Conservation (phyloP, 2,113 vertebrate species). For the Rhegmatorhina hoffmannsi region DNA sequence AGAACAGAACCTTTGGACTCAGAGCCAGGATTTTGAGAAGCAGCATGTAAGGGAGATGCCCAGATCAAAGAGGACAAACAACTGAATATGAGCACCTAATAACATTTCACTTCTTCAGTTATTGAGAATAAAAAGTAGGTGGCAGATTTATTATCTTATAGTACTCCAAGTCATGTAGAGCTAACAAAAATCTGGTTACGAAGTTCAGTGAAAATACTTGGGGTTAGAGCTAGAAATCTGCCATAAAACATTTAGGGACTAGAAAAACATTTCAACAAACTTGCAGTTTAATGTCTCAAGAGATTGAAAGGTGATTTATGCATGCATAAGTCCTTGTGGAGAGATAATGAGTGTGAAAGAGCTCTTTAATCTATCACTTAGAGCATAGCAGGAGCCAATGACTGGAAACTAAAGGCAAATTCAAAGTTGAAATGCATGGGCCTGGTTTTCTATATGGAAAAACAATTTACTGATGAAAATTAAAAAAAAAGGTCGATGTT, state of each 20-base stretch:
- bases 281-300: background rate
- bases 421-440: background rate
- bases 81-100: background rate
- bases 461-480: background rate
- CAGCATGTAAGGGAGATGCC: background rate
- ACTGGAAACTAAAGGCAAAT: background rate
- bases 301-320: background rate
- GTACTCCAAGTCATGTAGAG: background rate
- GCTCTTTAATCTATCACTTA: background rate
- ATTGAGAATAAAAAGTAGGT: background rate
- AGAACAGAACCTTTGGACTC: background rate
- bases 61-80: background rate
- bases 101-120: background rate
- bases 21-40: background rate
- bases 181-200: background rate
- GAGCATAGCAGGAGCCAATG: background rate
- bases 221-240: background rate
- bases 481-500: fast-evolving
- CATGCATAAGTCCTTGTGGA: background rate
- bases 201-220: background rate
- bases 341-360: background rate
- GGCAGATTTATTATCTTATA: background rate
- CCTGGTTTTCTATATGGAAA: background rate
- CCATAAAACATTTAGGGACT: background rate
- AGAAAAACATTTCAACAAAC: background rate